Conservation (phyloP, 2,888 invertebrate species). For the Masnerella sp. region DNA sequence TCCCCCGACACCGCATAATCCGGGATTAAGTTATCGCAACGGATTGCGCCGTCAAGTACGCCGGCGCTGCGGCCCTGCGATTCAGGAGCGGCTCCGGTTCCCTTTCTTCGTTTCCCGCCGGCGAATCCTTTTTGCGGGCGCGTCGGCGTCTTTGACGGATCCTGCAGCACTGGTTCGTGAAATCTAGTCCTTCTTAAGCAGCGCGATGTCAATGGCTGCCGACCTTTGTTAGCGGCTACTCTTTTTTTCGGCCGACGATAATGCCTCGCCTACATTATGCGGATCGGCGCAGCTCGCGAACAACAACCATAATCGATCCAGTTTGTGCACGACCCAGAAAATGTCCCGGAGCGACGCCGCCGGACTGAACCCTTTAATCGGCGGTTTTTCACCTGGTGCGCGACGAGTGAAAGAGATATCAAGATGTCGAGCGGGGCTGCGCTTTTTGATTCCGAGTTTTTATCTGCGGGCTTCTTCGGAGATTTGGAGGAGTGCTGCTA, state of each 20-base stretch:
- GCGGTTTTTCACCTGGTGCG: conserved; percentile 64
- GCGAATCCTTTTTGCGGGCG: conserved; percentile 71
- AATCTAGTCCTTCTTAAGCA: conserved; percentile 76
- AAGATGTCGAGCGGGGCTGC: conserved; percentile 51
- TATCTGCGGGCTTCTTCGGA: too few relatives aligned
- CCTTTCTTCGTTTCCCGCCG: conserved; percentile 66
- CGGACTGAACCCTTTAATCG: conserved; percentile 68
- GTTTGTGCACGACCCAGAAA: conserved; percentile 76
- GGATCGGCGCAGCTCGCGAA: conserved; percentile 63
- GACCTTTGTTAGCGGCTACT: conserved; percentile 54
- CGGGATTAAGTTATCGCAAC: conserved; percentile 73
- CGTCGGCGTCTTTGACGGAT: conserved; percentile 76
- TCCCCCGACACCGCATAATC: conserved; percentile 60
- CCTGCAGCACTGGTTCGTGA: conserved; percentile 76
- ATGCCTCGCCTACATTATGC: conserved; percentile 69
- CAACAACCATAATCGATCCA: conserved; percentile 67
- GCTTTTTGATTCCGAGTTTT: conserved; percentile 59
- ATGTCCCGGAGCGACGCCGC: conserved; percentile 64
- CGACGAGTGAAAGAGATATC: conserved; percentile 52
- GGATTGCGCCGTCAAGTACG: conserved; percentile 73
- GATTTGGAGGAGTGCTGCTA: too few relatives aligned
- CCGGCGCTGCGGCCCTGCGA: too few relatives aligned
- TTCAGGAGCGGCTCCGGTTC: too few relatives aligned
- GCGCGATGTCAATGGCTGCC: conserved; percentile 74
- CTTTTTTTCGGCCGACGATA: conserved; percentile 63